Base-by-base conservation (phyloP, 1,140 invertebrate genomes). In the Drosophila lini region DNA sequence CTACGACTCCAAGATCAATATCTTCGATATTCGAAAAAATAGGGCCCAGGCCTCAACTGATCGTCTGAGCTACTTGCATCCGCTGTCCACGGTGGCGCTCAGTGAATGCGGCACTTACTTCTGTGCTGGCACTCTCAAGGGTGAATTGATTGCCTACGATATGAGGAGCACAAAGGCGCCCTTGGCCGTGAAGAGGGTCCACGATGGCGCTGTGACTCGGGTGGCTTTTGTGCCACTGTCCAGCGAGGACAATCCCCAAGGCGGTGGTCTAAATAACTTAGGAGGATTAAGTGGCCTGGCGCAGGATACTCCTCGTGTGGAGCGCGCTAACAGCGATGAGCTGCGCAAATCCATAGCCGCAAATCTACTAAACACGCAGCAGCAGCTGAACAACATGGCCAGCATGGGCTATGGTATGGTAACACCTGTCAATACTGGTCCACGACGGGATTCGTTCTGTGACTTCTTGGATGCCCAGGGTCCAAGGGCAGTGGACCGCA, bases 111-210 rank as follows among this genome's bases (percentile, higher is more conserved):
- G 92, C 31, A 84, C 61, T 5, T 92, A 84, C 44, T 86, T 90
- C n/a, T 85, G 83, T 75, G 91, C 68, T 3, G 92, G 92, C 6
- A 92, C 91, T 71, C 71, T 92, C 0, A 92, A 92, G 19, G 92
- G 92, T 3, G 92, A 92, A 50, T 41, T 92, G 0, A 90, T 91
- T n/a, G 34, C 83, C 44, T 92, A 92, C 52, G 92, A 92, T 45
- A 85, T 92, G 74, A 60, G 92, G 5, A 90, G 61, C 55, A 80
- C 80, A 3, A 92, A 91, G 38, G 16, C 59, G 2, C 78, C 77
- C 3, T 48, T 92, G 47, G 78, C 77, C 0, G 70, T 79, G 10
- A 80, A 63, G 13, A 61, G 45, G 15, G 78, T 91, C 0, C 91
- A 92, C 19, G 90, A 91, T 42, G 71, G 67, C 1, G 78, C 78